Conservation (phyloP, 2,797 vertebrate genomes). For the Scolopax rusticola region DNA sequence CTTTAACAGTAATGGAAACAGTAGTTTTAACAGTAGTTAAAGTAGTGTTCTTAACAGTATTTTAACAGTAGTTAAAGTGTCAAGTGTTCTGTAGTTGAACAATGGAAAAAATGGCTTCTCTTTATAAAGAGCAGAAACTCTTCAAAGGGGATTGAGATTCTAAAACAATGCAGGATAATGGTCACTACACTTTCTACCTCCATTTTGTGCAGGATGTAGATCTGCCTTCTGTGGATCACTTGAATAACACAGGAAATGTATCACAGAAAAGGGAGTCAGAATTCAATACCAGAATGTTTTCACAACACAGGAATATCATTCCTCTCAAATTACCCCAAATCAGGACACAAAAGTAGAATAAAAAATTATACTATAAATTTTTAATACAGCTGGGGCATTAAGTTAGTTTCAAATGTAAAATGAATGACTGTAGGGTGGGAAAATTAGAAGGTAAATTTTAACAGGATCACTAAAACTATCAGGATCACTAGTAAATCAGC, state of each 20-base stretch:
- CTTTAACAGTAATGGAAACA: not conserved
- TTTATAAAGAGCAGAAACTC: not conserved
- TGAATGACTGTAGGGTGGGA: not conserved
- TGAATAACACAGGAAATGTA: not conserved
- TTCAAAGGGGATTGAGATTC: not conserved
- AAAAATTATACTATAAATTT: too few species aligned
- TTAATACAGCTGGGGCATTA: not conserved
- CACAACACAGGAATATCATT: not conserved
- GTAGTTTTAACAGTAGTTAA: too few species aligned
- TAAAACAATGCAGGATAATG: not conserved
- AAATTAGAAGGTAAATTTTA: not conserved
- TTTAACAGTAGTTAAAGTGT: too few species aligned
- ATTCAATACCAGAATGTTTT: not conserved
- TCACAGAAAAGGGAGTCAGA: not conserved
- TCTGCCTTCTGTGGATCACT: not conserved
- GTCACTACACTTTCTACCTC: not conserved
- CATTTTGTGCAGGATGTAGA: not conserved
- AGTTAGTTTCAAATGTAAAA: not conserved
- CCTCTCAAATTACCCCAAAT: not conserved
- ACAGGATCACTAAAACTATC: not conserved
- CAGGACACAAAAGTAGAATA: not conserved
- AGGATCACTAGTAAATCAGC: not conserved
- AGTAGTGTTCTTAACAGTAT: too few species aligned
- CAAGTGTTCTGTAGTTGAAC: not conserved
- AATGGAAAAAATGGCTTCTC: not conserved